Evolutionary conservation across 2,888 invertebrate species (phyloP), one percentile per base, ranked within the genome.

Genomic region (Taphrorychus bicolor): DNA sequence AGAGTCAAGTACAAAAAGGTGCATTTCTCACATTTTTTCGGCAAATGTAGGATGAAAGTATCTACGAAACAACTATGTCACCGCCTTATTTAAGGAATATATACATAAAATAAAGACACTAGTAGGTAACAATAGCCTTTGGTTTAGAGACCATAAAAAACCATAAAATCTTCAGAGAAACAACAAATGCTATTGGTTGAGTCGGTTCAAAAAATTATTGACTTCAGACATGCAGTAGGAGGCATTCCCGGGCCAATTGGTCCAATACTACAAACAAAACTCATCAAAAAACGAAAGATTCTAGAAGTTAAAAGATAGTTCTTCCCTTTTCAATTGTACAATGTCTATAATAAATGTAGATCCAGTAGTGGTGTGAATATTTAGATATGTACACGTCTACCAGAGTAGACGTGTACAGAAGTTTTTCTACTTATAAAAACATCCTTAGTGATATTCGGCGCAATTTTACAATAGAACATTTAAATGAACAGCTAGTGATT

Each of bases 331-430:
- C 2, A 24, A 22, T 24, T 1, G 54, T 24, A n/a, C 2, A 24
- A 54, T 5, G 23, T 2, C 2, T 1, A 24, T 2, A 3, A 2
- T 24, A 3, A 1, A 24, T 2, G 24, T 24, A 2, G 17, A 32
- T 16, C 54, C 54, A 1, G 54, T 1, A 2, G 17, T 54, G 3
- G 7, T 54, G 14, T 16, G 22, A n/a, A 59, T 53, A 16, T 63
- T 68, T 24, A 67, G 64, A 48, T 67, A 58, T 58, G 58, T 42
- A 0, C 68, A n/a, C 68, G 0, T 18, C 59, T 14, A 64, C 59
- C 1, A 14, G 48, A 23, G 58, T 63, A 18, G 68, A 58, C 16
- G 59, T 64, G 11, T 63, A 68, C 51, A 17, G 59, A 24, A 40
- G 49, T 51, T 68, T 68, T 53, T 56, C 58, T 1, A 9, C 2